Base-by-base conservation (phyloP, 2,113 vertebrate genomes). In the Syngnathoides biaculeatus region DNA sequence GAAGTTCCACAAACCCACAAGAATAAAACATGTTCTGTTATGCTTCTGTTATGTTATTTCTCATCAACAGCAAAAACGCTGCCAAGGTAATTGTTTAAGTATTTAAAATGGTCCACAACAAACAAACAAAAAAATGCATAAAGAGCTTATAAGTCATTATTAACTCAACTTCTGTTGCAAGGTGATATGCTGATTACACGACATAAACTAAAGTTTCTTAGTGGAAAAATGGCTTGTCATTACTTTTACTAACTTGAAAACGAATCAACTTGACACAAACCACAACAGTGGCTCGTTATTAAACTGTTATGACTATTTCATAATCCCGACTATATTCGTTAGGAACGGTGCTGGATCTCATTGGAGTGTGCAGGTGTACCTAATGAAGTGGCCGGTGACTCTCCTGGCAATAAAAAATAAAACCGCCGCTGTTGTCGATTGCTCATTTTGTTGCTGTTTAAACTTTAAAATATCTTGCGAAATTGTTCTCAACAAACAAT, bases 401-500 rank as follows among this genome's bases (percentile, higher is more conserved):
- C 11, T 3, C 24, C 22, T 5, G 12, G 22, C 52, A 57, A 57
- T 17, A 30, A 57, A 57, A 27, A n/a, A n/a, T n/a, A n/a, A n/a
- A n/a, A n/a, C n/a, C n/a, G n/a, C n/a, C n/a, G 52, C 52, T 26
- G 13, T 17, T 57, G 26, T 15, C 20, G 30, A 30, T 12, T 24
- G n/a, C 11, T 53, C 9, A 52, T 55, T 55, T 57, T 57, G 26
- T 30, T 19, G 15, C 14, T 17, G 26, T 57, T 9, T 1, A 57
- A 3, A 14, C 14, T 57, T 57, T 15, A 30, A 57, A 57, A 57
- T 57, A 30, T 30, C 1, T 57, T 17, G 26, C 7, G 8, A 27
- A 57, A 30, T 57, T 57, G 55, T 57, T 57, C 14, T 11, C 26
- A 57, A 57, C 55, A 57, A 57, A 57, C 30, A 57, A 15, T n/a